These are phyloP conservation scores for Apodemia zela DNA, from an alignment of 2,888 invertebrate genomes.

Conservation along the genomic window DNA sequence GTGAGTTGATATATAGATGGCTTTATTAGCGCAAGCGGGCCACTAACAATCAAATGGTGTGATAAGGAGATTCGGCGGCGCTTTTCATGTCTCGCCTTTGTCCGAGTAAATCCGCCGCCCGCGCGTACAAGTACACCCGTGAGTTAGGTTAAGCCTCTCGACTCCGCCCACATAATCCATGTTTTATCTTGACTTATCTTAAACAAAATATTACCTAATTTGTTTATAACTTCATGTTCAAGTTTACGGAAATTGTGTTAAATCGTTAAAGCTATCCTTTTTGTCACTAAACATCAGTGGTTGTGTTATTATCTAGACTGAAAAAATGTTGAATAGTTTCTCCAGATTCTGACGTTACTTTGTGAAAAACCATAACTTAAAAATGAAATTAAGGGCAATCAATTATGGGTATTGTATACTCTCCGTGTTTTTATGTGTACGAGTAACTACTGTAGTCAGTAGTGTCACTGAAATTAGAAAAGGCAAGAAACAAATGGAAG, in stretches of 20 bases:
- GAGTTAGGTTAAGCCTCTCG: slow-evolving; percentile 26
- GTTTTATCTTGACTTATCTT: slow-evolving; percentile 19
- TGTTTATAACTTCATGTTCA: slow-evolving; percentile 5
- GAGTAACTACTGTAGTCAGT: no score
- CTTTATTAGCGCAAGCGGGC: slow-evolving; percentile 56
- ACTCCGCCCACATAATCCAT: slow-evolving; percentile 40
- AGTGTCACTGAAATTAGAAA: no score
- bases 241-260: not conserved
- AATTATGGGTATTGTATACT: no score
- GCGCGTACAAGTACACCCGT: slow-evolving; percentile 25
- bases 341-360: no score
- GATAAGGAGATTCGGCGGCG: slow-evolving; percentile 75
- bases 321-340: no score
- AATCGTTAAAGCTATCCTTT: not conserved
- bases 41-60: slow-evolving; percentile 64
- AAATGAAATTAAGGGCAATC: no score
- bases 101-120: slow-evolving; percentile 65
- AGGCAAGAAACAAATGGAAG: no score
- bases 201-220: slow-evolving; percentile 12
- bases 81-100: slow-evolving; percentile 72
- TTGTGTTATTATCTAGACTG: no score
- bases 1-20: slow-evolving; percentile 67
- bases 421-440: no score
- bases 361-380: no score
- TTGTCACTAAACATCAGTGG: no score